These are phyloP conservation scores for Anableps anableps DNA, from an alignment of 2,797 vertebrate genomes.

Conservation along the genomic window DNA sequence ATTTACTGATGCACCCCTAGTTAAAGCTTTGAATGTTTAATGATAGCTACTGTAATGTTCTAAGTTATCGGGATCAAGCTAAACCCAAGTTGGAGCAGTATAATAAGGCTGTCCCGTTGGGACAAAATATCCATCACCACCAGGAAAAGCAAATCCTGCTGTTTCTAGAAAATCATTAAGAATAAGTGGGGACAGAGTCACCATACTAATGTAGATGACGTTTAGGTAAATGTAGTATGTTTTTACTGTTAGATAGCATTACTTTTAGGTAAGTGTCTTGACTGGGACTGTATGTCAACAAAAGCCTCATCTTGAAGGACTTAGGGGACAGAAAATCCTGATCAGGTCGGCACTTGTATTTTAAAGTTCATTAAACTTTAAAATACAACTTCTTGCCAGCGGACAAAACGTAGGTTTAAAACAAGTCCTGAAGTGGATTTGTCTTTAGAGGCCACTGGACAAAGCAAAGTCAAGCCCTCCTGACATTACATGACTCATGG, in stretches of 20 bases:
- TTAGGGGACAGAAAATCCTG: neutral
- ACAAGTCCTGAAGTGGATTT: neutral
- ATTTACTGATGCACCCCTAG: neutral
- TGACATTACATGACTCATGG: constrained; percentile 9
- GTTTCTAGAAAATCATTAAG: neutral
- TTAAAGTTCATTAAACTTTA: neutral
- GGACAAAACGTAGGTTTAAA: neutral
- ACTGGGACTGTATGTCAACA: neutral
- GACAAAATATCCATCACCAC: neutral
- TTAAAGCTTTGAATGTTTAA: neutral
- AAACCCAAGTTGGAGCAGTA: neutral
- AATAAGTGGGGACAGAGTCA: neutral
- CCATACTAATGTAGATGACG: neutral
- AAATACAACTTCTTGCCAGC: neutral
- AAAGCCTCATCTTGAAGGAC: neutral
- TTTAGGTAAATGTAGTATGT: neutral
- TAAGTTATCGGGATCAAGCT: no score
- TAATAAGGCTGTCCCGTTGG: neutral
- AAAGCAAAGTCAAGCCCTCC: constrained; percentile 47
- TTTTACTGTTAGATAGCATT: neutral
- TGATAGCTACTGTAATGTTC: no score
- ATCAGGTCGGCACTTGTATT: neutral
- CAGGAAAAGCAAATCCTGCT: neutral
- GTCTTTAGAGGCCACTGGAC: neutral
- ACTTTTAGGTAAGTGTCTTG: neutral